Percentiles rank a stretch among this genome's conserved stretches.
Conservation (phyloP, 2,113 vertebrate genomes). For the Ovis aries region ARS-UI_Ramb_v3.0 NC_056065.1:49679501-49680000, state of each 20-base stretch:
- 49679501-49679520: background rate
- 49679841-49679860: background rate
- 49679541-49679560: background rate
- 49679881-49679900: accelerated
- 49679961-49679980: accelerated
- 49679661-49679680: background rate
- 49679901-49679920: background rate
- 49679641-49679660: background rate
- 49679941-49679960: background rate
- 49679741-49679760: conserved; percentile 96
- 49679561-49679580: background rate
- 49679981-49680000: background rate
- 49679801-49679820: background rate
- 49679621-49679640: background rate
- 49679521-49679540: background rate
- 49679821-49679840: background rate
- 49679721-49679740: conserved; percentile 96
- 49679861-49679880: accelerated
- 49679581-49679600: accelerated
- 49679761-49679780: conserved; percentile 98
- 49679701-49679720: conserved; percentile 92
- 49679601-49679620: background rate
- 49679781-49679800: conserved; percentile 69
- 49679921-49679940: accelerated
- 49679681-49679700: conserved; percentile 84